Percentiles rank a stretch among this genome's conserved stretches.
Evolutionary conservation across 2,797 vertebrate species (phyloP).

Genomic region (Bradypus variegatus): DNA sequence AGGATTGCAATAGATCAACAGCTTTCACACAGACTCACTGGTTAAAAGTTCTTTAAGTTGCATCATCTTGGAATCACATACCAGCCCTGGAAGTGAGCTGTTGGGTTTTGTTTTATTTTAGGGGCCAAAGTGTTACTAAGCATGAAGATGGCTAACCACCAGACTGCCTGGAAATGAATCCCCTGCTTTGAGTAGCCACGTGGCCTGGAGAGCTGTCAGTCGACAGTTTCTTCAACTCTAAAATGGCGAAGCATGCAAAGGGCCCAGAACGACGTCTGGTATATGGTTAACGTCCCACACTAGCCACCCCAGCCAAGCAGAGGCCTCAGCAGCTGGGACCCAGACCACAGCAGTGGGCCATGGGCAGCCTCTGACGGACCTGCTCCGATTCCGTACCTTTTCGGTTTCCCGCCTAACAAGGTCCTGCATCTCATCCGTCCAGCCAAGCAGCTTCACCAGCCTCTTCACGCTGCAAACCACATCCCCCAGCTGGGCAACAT

Average conservation of each 20-base stretch:
- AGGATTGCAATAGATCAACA: rapidly evolving
- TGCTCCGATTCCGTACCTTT: conserved; percentile 64
- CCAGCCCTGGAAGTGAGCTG: not conserved
- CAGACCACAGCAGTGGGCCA: too few relatives aligned
- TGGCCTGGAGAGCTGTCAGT: too few relatives aligned
- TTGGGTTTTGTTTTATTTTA: not conserved
- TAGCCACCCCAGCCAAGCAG: not conserved
- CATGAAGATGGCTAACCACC: rapidly evolving
- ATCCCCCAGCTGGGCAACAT: conserved; percentile 86
- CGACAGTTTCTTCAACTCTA: not conserved
- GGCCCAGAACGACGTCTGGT: too few relatives aligned
- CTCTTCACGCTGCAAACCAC: conserved; percentile 79
- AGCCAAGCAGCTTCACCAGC: conserved; percentile 84
- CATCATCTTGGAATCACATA: not conserved
- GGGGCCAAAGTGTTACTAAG: not conserved
- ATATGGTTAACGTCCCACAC: not conserved
- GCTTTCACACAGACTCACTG: not conserved
- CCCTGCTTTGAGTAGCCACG: not conserved
- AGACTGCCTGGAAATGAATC: too few relatives aligned
- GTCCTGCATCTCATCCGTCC: conserved; percentile 79
- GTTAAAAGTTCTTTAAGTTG: not conserved
- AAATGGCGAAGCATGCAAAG: too few relatives aligned
- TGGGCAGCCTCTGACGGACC: too few relatives aligned
- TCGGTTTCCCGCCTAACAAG: conserved; percentile 69
- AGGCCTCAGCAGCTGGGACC: too few relatives aligned